Base-by-base conservation (phyloP, 1,140 invertebrate species). In the Eupristina koningsbergeri region DNA sequence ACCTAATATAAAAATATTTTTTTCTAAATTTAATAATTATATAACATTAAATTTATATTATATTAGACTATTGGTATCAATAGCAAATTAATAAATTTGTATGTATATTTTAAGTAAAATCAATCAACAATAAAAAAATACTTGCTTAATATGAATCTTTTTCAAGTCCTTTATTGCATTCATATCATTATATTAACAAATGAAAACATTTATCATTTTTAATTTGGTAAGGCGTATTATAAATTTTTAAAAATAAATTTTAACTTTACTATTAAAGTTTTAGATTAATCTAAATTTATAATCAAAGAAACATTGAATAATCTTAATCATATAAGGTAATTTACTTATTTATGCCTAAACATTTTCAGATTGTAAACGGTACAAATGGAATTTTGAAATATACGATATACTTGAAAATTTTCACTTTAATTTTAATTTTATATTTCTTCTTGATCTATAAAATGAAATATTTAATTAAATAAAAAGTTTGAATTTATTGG, bases 281-380 rank as follows among this genome's bases (percentile, higher is more conserved):
- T n/a, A n/a, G n/a, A n/a, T n/a, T n/a, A n/a, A n/a, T n/a, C n/a
- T n/a, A n/a, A n/a, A n/a, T n/a, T n/a, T n/a, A n/a, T n/a, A n/a
- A 11, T 74, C 73, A 50, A 50, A 50, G 31, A 74, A 74, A 74
- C 47, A 50, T 29, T 39, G 75, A 77, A 63, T 39, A n/a, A 36
- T 58, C 75, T 77, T 29, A 61, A 77, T 77, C 22, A 63, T 63
- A 39, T n/a, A n/a, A 11, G 53, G 17, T 47, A 39, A 63, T 77
- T 77, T 77, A 63, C 50, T 39, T 61, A 77, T 77, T 26, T 77
- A 61, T 29, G 53, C 63, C n/a, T 34, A n/a, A 41, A 47, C n/a
- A 31, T 13, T 26, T 50, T 29, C n/a, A 8, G 45, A 50, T 19
- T 45, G n/a, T n/a, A n/a, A n/a, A n/a, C n/a, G n/a, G n/a, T 17